phyloP scores from a whole-genome alignment of 2,113 vertebrate species.

The Archilochus colubris region DNA sequence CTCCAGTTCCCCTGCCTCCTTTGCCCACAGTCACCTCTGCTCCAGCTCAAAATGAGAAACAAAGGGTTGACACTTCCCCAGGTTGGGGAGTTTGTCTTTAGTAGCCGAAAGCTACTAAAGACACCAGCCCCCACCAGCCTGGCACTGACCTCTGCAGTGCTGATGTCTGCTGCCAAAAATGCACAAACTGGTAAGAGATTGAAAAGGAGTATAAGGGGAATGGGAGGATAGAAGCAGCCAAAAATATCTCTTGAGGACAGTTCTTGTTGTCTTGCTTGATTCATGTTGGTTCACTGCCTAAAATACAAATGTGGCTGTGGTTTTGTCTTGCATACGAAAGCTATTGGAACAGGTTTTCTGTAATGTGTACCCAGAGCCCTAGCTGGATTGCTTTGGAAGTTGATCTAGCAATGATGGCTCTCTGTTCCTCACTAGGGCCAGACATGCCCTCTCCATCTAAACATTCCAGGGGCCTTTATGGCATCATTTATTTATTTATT shows the following conservation, averaged over 20 bases:
- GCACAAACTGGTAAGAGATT: neutral
- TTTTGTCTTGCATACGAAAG: constrained; percentile 35
- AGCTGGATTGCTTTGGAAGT: neutral
- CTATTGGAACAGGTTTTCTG: constrained; percentile 16
- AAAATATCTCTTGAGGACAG: neutral
- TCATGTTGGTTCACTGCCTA: constrained; percentile 26
- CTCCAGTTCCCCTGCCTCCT: neutral
- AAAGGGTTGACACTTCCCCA: neutral
- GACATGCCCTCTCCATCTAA: neutral
- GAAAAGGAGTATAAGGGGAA: neutral
- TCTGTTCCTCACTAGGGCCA: neutral
- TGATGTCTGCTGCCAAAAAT: neutral
- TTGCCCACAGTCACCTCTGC: neutral
- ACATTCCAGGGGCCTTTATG: neutral
- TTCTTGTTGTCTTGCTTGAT: constrained; percentile 38
- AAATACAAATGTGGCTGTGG: constrained; percentile 26
- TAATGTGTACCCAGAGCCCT: neutral
- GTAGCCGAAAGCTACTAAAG: neutral
- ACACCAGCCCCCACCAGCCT: neutral
- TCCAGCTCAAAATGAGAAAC: neutral
- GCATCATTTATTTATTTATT: neutral
- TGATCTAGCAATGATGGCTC: neutral
- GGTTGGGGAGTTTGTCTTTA: neutral
- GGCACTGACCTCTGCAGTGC: neutral
- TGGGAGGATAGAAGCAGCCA: constrained; percentile 6